Evolutionary conservation across 2,797 vertebrate genomes (phyloP), one percentile per base, ranked within the genome.

Genomic region (Aeoliscus strigatus): DNA sequence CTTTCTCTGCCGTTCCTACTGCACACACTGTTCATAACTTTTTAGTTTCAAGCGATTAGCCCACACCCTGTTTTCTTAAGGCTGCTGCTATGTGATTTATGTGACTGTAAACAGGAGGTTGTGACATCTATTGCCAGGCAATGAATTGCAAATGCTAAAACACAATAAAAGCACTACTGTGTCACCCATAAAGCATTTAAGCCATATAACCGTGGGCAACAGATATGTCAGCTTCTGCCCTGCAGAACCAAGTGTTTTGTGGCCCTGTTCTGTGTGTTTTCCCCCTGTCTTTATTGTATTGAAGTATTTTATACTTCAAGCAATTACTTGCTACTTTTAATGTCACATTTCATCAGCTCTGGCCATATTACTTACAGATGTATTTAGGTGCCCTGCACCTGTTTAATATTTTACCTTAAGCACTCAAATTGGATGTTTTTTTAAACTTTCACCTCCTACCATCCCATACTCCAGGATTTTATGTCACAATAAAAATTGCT

Each of bases 71-170:
- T 62, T 68, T 59, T 60, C 18, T 56, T 56, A 29, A 14, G 30
- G 41, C 46, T 47, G 34, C 47, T 37, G 18, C 21, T 61, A 14
- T 18, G 29, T 43, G 51, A 36, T 61, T 67, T 53, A 60, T 57
- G 39, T n/a, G 37, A 50, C 49, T 53, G 39, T 46, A 29, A 60
- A 58, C 5, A 14, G 14, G 13, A 36, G 14, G 33, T 48, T 35
- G 18, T 32, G 34, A 55, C 5, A 6, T 35, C 31, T 1, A 4
- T 25, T 29, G 21, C 13, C 7, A 40, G 75, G 75, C 45, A 77
- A 72, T 80, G 53, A 77, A 55, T 77, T 62, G 66, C 66, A 55
- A 36, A 44, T 25, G 42, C 60, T 41, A 39, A 53, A 61, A 60
- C 45, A 64, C 52, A 60, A 57, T 46, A 40, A 66, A 56, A 34